A percentile compares a stretch with the other conserved stretches of the same genome.
Evolutionary conservation across 53 echinoderm and acorn worm species (phyloP).

Genomic region (Henricia sp.): DNA sequence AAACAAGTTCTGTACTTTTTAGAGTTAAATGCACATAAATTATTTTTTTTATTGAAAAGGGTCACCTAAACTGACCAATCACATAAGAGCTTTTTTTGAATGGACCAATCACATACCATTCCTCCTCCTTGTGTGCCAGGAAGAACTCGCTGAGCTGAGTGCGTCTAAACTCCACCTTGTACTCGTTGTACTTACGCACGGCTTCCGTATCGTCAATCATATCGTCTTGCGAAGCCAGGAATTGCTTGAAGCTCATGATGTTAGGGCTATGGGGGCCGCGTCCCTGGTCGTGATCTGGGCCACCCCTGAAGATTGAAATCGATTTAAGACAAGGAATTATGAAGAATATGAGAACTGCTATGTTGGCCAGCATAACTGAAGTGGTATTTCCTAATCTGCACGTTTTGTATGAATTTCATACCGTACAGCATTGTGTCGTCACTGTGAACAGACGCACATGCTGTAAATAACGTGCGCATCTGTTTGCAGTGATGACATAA

Average conservation of each 20-base stretch:
- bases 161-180: slow-evolving; percentile 95
- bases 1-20: too few relatives aligned
- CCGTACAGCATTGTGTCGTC: too few relatives aligned
- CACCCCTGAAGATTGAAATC: slow-evolving; percentile 35
- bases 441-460: too few relatives aligned
- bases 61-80: background rate
- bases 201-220: slow-evolving; percentile 98
- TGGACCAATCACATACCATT: slow-evolving; percentile 79
- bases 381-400: too few relatives aligned
- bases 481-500: too few relatives aligned
- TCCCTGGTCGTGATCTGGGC: slow-evolving; percentile 48
- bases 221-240: slow-evolving; percentile 92
- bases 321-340: too few relatives aligned
- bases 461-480: too few relatives aligned
- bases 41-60: too few relatives aligned
- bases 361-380: too few relatives aligned
- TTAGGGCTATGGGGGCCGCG: slow-evolving; percentile 57
- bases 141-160: slow-evolving; percentile 98
- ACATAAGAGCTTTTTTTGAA: background rate
- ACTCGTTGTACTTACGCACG: slow-evolving; percentile 96
- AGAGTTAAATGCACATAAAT: too few relatives aligned
- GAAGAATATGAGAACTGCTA: too few relatives aligned
- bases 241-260: slow-evolving; percentile 98
- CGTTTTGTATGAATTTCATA: too few relatives aligned
- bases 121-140: slow-evolving; percentile 96